Percentiles rank a stretch among this genome's conserved stretches.
These are phyloP conservation scores for Dicrostonyx torquatus DNA, from an alignment of 2,797 vertebrate species.

Conservation along the genomic window DNA sequence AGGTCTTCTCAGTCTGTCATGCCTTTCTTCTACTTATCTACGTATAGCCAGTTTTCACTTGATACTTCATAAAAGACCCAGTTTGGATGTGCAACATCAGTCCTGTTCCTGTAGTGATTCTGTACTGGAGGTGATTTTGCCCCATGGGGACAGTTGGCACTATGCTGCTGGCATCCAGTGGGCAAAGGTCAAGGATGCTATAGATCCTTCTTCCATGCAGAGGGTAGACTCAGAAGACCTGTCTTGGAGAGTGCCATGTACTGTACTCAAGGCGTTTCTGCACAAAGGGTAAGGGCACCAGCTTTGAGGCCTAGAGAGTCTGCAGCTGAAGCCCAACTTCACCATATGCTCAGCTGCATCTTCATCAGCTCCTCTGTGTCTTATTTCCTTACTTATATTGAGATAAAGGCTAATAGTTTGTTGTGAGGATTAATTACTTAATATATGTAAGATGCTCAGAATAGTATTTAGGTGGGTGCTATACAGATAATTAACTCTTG, in stretches of 20 bases:
- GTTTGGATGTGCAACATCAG: not conserved
- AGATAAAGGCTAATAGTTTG: not conserved
- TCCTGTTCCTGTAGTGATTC: not conserved
- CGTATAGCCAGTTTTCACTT: not conserved
- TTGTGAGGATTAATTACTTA: not conserved
- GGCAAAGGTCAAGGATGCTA: not conserved
- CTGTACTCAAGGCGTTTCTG: not conserved
- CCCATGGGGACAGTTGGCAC: not conserved
- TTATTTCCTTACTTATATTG: not conserved
- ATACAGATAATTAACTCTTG: not conserved
- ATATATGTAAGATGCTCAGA: not conserved
- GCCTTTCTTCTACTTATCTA: not conserved
- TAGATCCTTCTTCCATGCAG: rapidly evolving
- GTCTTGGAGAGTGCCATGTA: not conserved
- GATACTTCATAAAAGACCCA: not conserved
- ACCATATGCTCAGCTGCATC: not conserved
- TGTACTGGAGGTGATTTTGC: not conserved
- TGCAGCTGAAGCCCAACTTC: not conserved
- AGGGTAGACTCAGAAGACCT: not conserved
- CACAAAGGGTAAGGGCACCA: not conserved
- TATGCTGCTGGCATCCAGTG: not conserved
- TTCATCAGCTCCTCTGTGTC: not conserved
- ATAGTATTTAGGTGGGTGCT: not conserved
- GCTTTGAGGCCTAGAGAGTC: not conserved
- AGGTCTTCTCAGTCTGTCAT: not conserved